phyloP scores from a whole-genome alignment of 2,888 invertebrate genomes.

The Lacanobia wlatinum region DNA sequence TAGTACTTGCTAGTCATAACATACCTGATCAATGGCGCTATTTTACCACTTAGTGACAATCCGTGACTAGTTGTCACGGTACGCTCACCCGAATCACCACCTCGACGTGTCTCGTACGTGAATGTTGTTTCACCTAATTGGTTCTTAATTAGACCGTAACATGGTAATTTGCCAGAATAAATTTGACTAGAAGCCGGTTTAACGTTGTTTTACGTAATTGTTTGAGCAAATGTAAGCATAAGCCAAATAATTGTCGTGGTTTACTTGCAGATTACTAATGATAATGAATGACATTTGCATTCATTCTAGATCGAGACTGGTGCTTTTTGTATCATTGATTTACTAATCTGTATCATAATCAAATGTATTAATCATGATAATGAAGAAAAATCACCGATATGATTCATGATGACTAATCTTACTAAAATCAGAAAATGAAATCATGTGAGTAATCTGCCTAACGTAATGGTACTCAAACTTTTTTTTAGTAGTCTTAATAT shows the following conservation, averaged over 20 bases:
- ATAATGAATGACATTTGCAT: conserved; percentile 1
- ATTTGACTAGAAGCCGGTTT: conserved; percentile 14
- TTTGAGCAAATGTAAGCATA: conserved; percentile 4
- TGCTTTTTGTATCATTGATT: background rate
- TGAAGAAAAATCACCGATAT: background rate
- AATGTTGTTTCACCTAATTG: conserved; percentile 46
- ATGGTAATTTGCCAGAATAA: conserved; percentile 39
- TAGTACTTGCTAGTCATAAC: conserved; percentile 18
- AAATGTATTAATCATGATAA: conserved; percentile 1
- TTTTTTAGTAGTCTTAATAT: too few species aligned
- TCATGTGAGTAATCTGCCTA: background rate
- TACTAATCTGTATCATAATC: background rate
- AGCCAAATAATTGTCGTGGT: background rate
- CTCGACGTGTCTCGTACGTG: conserved; percentile 47
- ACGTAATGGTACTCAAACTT: background rate
- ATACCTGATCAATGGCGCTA: conserved; percentile 44
- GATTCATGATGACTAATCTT: background rate
- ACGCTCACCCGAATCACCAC: conserved; percentile 33
- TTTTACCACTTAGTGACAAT: conserved; percentile 46
- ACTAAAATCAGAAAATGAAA: background rate
- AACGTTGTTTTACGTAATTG: conserved; percentile 21
- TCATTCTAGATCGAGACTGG: background rate
- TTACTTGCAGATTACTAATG: conserved; percentile 9
- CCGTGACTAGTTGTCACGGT: too few species aligned
- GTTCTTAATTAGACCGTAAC: conserved; percentile 60